Evolutionary conservation across 37 sponge, comb jelly and placozoan genomes (phyloP), one percentile per base, ranked within the genome.

Genomic region (Halichondria panicea): DNA sequence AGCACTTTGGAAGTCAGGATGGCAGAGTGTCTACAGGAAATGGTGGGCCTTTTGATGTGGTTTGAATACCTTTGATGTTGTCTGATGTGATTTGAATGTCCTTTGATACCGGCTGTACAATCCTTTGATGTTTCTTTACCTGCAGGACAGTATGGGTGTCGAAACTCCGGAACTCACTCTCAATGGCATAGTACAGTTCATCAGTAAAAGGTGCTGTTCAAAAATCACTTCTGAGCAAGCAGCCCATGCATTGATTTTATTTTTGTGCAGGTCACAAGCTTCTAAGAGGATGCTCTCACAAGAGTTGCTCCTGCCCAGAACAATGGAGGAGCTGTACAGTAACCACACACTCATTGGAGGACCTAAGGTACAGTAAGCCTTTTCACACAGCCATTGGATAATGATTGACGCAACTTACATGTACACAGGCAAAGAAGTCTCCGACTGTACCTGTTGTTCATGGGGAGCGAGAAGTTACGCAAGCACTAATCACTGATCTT

Each of bases 11-110:
- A 76, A 4, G 39, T 76, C 44, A 62, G 71, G 34, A 24, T 76
- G 15, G 70, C 70, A 42, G 85, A 84, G 46, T 27, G 45, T 5
- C 28, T 84, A 30, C 67, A 77, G 25, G 72, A 77, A 18, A 45
- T 83, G 69, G 84, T 83, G 41, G 21, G 68, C 45, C 59, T 31
- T 15, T 30, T 6, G 66, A 18, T 36, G 37, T 4, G 36, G 66
- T 30, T 8, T 36, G 66, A 15, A n/a, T n/a, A n/a, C 59, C 59
- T 15, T 30, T 6, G 66, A 18, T 36, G 37, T 4, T 5, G 66
- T 30, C 11, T 36, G 66, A 15, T 35, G 66, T 64, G 36, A 34
- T 32, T 32, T 64, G 66, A 34, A 7, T 4, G 5, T 64, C 65
- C 65, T 18, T 24, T 44, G n/a, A 4, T n/a, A 43, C 28, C n/a